These are phyloP conservation scores for Corythaeola cristata DNA, from an alignment of 2,113 vertebrate genomes.

Conservation along the genomic window DNA sequence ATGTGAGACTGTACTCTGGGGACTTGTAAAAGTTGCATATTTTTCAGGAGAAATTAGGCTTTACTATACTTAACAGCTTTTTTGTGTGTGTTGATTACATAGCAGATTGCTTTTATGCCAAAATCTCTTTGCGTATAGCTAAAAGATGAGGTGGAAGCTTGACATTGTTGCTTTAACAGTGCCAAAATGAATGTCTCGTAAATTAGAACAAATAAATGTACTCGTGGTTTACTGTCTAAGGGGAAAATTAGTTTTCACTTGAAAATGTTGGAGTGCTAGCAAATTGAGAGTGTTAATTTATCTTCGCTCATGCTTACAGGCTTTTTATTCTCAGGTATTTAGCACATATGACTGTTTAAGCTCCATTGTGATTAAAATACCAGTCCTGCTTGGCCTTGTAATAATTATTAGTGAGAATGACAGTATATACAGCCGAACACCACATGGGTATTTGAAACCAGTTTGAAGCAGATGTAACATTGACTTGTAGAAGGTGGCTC, in stretches of 20 bases:
- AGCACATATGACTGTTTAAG: background rate
- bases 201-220: slow-evolving; percentile 18
- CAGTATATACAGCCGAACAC: background rate
- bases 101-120: background rate
- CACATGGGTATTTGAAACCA: rapidly evolving
- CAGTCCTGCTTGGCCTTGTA: background rate
- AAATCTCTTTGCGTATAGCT: background rate
- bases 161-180: background rate
- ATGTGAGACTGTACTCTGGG: background rate
- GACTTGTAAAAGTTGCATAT: background rate
- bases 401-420: background rate
- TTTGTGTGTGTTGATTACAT: background rate
- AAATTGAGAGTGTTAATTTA: slow-evolving; percentile 23
- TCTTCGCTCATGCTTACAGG: background rate
- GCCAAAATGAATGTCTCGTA: background rate
- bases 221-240: background rate
- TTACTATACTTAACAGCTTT: background rate
- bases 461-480: background rate
- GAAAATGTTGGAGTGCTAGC: background rate
- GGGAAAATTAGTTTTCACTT: slow-evolving; percentile 36
- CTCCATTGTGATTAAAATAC: background rate
- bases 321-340: slow-evolving; percentile 23
- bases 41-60: background rate
- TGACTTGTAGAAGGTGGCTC: background rate
- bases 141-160: background rate